Evolutionary conservation across 2,797 vertebrate species (phyloP).

Genomic region (Pangasius macronema): DNA sequence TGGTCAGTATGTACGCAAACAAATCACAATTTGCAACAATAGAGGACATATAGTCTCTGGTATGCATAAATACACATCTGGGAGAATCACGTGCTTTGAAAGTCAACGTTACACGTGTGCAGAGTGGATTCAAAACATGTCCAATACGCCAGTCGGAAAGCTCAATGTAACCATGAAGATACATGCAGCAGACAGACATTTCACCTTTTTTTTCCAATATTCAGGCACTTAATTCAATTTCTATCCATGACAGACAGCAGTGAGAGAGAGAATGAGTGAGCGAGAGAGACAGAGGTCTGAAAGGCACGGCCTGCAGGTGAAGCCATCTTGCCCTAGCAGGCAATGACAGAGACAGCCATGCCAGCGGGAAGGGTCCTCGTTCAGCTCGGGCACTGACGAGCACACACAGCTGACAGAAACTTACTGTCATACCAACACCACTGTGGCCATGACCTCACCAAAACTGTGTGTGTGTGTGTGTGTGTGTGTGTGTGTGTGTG

Average conservation of each 20-base stretch:
- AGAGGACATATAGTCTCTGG: not conserved
- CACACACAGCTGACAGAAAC: conserved; percentile 7
- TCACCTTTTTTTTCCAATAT: not conserved
- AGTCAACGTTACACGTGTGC: not conserved
- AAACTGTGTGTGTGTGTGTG: not conserved
- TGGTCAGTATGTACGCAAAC: not conserved
- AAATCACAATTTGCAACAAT: not conserved
- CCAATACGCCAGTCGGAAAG: not conserved
- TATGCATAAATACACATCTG: not conserved
- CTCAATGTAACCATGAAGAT: not conserved
- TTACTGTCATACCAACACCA: not conserved
- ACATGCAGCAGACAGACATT: not conserved
- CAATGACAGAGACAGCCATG: conserved; percentile 50
- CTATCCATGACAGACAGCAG: not conserved
- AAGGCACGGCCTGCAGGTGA: conserved; percentile 43
- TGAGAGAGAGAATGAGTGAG: not conserved
- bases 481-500: too few species aligned
- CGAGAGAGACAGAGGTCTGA: not conserved
- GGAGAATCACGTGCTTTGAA: not conserved
- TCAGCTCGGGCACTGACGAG: not conserved
- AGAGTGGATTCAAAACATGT: too few species aligned
- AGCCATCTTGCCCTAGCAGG: conserved; percentile 53
- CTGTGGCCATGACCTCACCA: not conserved
- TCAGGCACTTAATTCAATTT: not conserved
- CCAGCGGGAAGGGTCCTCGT: conserved; percentile 33